Evolutionary conservation across 2,113 vertebrate genomes (phyloP).

Genomic region (Periophthalmus modestus): DNA sequence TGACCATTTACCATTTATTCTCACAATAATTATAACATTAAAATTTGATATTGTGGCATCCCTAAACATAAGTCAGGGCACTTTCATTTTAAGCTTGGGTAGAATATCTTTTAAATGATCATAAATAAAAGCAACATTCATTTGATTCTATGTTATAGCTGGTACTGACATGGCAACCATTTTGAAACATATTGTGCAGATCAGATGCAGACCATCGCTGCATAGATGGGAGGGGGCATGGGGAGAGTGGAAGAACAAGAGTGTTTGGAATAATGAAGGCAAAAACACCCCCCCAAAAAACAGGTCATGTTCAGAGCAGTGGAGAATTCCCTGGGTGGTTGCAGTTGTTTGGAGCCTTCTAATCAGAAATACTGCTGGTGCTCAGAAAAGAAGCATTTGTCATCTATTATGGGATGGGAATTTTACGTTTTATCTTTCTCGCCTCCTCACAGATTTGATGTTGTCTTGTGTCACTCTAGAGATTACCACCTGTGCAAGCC

Average conservation of each 20-base stretch:
- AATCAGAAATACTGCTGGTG: constrained; percentile 14
- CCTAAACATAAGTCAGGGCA: too few relatives aligned
- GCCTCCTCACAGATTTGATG: constrained; percentile 29
- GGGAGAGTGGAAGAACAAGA: constrained; percentile 28
- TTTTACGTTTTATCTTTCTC: constrained; percentile 16
- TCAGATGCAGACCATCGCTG: constrained; percentile 24
- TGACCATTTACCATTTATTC: too few relatives aligned
- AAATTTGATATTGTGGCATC: too few relatives aligned
- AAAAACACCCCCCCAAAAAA: neutral
- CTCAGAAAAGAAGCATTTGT: constrained; percentile 29
- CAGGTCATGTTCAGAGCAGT: constrained; percentile 35
- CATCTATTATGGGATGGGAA: constrained; percentile 4
- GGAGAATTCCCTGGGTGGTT: constrained; percentile 13
- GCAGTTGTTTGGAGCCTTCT: constrained; percentile 25
- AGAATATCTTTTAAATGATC: too few relatives aligned
- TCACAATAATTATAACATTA: too few relatives aligned
- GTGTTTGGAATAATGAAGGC: constrained; percentile 15
- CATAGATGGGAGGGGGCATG: constrained; percentile 22
- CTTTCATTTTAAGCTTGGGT: too few relatives aligned
- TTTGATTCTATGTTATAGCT: neutral
- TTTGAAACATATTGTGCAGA: neutral
- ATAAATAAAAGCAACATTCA: too few relatives aligned
- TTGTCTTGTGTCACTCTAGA: constrained; percentile 8
- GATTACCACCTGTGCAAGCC: constrained; percentile 23
- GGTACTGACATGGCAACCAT: neutral